phyloP scores from a whole-genome alignment of 2,797 vertebrate genomes.

The Cuculus canorus region DNA sequence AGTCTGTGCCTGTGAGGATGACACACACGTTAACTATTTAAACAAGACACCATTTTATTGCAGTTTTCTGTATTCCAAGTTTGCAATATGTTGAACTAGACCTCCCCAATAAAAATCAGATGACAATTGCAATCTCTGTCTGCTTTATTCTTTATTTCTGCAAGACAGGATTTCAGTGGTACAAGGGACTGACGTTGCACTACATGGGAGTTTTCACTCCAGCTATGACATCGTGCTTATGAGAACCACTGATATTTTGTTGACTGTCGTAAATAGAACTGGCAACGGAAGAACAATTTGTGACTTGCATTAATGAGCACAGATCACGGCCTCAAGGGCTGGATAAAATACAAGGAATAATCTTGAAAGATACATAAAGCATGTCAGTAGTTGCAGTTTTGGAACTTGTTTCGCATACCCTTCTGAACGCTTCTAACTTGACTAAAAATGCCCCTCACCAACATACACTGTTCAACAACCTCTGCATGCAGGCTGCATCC shows the following conservation, averaged over 20 bases:
- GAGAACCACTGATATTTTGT: not conserved
- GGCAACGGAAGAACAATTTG: slow-evolving; percentile 20
- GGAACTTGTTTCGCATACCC: not conserved
- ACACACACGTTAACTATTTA: not conserved
- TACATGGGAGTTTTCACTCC: slow-evolving; percentile 23
- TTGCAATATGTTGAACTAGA: slow-evolving; percentile 27
- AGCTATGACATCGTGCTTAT: not conserved
- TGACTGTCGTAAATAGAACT: not conserved
- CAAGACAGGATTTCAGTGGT: slow-evolving; percentile 54
- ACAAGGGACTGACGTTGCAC: slow-evolving; percentile 53
- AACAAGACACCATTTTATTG: not conserved
- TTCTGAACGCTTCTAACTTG: not conserved
- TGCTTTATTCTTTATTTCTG: slow-evolving; percentile 64
- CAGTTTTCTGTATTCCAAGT: not conserved
- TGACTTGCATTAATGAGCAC: not conserved
- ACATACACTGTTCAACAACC: not conserved
- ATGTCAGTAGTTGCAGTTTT: not conserved
- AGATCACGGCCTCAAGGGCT: not conserved
- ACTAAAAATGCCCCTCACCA: not conserved
- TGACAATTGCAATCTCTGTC: not conserved
- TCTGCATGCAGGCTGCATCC: not conserved
- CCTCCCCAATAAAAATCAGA: slow-evolving; percentile 28
- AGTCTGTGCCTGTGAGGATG: not conserved
- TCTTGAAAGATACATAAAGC: not conserved
- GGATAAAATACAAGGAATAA: not conserved